Conservation (phyloP, 2,113 vertebrate genomes). For the Dicentrarchus labrax region DNA sequence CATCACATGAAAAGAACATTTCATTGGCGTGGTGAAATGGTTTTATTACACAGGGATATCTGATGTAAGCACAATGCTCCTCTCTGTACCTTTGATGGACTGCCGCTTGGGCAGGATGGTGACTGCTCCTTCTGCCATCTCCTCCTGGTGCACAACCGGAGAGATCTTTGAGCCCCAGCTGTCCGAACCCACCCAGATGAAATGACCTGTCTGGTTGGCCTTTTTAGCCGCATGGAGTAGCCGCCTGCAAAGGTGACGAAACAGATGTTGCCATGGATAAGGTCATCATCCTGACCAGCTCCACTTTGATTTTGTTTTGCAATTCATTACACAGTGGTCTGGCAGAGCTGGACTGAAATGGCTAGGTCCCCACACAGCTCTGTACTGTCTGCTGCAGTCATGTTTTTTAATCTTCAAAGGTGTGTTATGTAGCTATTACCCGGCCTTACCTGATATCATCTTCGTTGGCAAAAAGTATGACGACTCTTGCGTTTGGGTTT, state of each 20-base stretch:
- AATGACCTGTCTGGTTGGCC: conserved; percentile 96
- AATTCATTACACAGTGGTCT: conserved; percentile 44
- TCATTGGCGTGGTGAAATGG: conserved; percentile 5
- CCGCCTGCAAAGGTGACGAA: conserved; percentile 82
- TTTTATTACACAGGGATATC: conserved; percentile 3
- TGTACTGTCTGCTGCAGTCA: conserved; percentile 7
- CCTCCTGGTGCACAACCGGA: conserved; percentile 93
- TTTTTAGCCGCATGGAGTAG: conserved; percentile 94
- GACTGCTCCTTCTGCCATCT: conserved; percentile 95
- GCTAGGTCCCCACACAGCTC: not conserved
- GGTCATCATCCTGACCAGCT: conserved; percentile 55
- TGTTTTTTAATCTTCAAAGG: conserved; percentile 56
- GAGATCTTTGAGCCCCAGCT: conserved; percentile 98
- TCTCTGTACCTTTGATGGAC: conserved; percentile 90
- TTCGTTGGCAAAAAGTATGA: conserved; percentile 98
- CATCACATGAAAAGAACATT: not conserved
- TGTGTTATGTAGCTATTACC: conserved; percentile 11
- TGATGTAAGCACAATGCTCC: conserved; percentile 8
- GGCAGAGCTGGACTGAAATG: conserved; percentile 3
- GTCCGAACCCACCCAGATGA: conserved; percentile 99
- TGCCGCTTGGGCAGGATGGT: conserved; percentile 95
- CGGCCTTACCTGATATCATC: conserved; percentile 94
- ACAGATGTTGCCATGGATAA: conserved; percentile 67
- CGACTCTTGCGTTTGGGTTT: conserved; percentile 95
- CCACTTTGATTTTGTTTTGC: conserved; percentile 59